A percentile compares a stretch with the other conserved stretches of the same genome.
Conservation (phyloP, 2,797 vertebrate species). For the Adrianichthys oophorus region DNA sequence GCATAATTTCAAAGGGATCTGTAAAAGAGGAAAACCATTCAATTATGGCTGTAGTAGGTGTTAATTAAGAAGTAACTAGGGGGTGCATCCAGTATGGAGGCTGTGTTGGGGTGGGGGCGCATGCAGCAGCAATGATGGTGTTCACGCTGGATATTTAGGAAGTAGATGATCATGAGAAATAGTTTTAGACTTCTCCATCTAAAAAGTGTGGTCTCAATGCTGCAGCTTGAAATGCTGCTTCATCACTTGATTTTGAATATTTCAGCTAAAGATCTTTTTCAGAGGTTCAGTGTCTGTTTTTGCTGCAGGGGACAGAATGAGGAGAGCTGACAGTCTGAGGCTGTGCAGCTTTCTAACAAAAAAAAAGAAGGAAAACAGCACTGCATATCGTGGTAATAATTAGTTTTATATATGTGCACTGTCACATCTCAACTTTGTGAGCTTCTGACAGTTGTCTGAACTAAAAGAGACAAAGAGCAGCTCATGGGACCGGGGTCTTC, state of each 20-base stretch:
- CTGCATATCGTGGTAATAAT: too few species aligned
- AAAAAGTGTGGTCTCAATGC: constrained; percentile 1
- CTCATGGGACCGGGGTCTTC: constrained; percentile 55
- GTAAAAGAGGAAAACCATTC: constrained; percentile 73
- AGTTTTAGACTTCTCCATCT: constrained; percentile 43
- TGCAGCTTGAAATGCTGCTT: constrained; percentile 18
- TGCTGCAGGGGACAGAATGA: too few species aligned
- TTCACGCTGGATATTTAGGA: constrained; percentile 59
- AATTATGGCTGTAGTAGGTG: constrained; percentile 77
- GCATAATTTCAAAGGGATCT: constrained; percentile 86
- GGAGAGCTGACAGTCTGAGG: too few species aligned
- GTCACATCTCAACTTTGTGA: too few species aligned
- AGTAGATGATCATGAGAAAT: constrained; percentile 64
- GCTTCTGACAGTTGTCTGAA: constrained; percentile 25
- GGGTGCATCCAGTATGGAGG: constrained; percentile 69
- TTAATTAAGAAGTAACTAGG: constrained; percentile 83
- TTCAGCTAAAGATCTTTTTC: too few species aligned
- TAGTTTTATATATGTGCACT: too few species aligned
- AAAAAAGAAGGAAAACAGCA: too few species aligned
- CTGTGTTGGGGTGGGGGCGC: constrained; percentile 34
- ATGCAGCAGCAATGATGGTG: constrained; percentile 14
- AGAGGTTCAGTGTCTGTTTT: too few species aligned
- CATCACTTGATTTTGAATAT: constrained; percentile 8
- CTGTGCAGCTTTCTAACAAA: too few species aligned
- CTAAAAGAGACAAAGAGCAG: constrained; percentile 49